Percentiles rank a stretch among this genome's conserved stretches.
Conservation (phyloP, 2,797 vertebrate genomes). For the Alosa sapidissima region DNA sequence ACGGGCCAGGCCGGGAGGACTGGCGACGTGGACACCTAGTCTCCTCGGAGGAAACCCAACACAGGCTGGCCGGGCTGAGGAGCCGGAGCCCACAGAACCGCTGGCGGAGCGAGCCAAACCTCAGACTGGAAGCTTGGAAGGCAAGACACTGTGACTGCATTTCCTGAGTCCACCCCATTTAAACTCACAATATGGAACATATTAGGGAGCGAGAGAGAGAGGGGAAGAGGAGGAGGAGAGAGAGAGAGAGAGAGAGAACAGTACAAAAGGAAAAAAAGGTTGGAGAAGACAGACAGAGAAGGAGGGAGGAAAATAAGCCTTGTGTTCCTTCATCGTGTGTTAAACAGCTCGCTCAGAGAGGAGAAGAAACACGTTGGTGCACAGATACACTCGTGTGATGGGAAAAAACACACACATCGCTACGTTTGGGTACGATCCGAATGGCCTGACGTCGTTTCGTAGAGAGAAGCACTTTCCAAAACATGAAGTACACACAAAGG, state of each 20-base stretch:
- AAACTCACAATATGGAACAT: constrained; percentile 84
- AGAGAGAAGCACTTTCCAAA: constrained; percentile 56
- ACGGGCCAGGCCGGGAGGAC: constrained; percentile 29
- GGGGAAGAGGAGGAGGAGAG: constrained; percentile 46
- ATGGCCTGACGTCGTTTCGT: constrained; percentile 57
- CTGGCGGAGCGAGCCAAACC: constrained; percentile 66
- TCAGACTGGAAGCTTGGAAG: constrained; percentile 77
- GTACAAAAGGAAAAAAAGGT: not conserved
- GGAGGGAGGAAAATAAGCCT: constrained; percentile 3
- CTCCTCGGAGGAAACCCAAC: constrained; percentile 65
- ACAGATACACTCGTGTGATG: constrained; percentile 59
- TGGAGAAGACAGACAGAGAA: not conserved
- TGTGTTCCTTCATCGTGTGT: constrained; percentile 70
- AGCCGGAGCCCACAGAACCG: constrained; percentile 72
- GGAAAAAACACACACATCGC: constrained; percentile 55
- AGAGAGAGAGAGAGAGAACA: not conserved
- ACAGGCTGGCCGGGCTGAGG: constrained; percentile 63
- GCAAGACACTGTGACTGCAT: constrained; percentile 77
- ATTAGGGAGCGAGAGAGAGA: constrained; percentile 71
- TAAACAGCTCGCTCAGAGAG: constrained; percentile 70
- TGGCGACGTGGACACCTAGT: constrained; percentile 49
- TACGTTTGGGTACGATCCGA: constrained; percentile 59
- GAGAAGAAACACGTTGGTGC: constrained; percentile 56
- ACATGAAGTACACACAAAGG: constrained; percentile 53
- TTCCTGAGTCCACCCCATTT: constrained; percentile 80